A percentile compares a stretch with the other conserved stretches of the same genome.
These are phyloP conservation scores for Eristalinus aeneus DNA, from an alignment of 2,888 invertebrate genomes.

Conservation along the genomic window DNA sequence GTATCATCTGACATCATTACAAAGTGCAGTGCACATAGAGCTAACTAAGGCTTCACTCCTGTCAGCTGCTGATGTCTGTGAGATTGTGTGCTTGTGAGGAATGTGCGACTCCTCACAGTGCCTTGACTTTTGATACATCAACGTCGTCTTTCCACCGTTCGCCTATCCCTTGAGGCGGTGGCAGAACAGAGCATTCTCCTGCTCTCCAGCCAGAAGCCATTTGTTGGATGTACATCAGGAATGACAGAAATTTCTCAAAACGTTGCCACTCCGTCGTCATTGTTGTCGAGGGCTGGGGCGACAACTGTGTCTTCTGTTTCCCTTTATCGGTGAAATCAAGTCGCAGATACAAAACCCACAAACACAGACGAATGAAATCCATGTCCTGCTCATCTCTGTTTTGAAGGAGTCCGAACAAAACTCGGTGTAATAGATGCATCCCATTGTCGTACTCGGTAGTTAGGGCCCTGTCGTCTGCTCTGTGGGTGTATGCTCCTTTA, in stretches of 20 bases:
- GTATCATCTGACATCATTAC: conserved; percentile 20
- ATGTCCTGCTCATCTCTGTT: conserved; percentile 34
- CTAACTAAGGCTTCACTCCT: conserved; percentile 19
- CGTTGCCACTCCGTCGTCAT: conserved; percentile 7
- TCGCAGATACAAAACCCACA: conserved; percentile 35
- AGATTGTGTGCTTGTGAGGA: too few species aligned
- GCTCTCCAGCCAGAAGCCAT: not conserved
- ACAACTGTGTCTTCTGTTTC: not conserved
- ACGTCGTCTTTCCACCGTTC: conserved; percentile 31
- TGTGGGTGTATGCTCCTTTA: not conserved
- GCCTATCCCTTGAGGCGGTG: not conserved
- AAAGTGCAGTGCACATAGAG: conserved; percentile 31
- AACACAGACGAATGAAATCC: conserved; percentile 22
- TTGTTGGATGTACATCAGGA: conserved; percentile 4
- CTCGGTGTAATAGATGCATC: conserved; percentile 47
- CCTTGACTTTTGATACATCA: conserved; percentile 53
- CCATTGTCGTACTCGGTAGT: conserved; percentile 7
- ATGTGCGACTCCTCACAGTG: not conserved
- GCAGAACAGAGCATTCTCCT: not conserved
- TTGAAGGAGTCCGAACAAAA: conserved; percentile 28
- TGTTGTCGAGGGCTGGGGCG: not conserved
- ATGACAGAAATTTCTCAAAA: conserved; percentile 58
- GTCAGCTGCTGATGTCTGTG: conserved; percentile 3
- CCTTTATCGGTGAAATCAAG: conserved; percentile 42
- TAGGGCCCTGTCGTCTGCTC: not conserved